Evolutionary conservation across 2,797 vertebrate genomes (phyloP), one percentile per base, ranked within the genome.

Genomic region (Sebastes oblongus): DNA sequence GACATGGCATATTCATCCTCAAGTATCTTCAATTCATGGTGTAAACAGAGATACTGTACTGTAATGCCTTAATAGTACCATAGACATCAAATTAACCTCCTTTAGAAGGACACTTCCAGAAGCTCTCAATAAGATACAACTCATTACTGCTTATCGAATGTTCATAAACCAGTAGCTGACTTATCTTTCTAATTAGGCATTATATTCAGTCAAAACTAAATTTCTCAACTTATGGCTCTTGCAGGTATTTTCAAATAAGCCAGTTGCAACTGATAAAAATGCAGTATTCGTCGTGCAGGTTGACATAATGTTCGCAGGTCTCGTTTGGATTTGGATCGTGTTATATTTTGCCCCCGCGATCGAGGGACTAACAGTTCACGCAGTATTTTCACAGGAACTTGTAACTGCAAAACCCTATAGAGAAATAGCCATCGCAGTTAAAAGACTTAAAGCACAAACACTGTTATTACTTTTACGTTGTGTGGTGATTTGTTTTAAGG

Each of bases 361-460:
- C 14, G 20, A 84, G 65, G 81, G 83, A 79, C 83, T 77, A 72
- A 77, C 75, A 42, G 69, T 88, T 84, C 84, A 89, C 80, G 39
- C 79, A 84, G 84, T 85, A 89, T 93, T 88, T 90, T 90, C 81
- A 88, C 77, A 68, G 29, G 75, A 92, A 88, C 90, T 88, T 91
- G 69, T 85, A 87, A 92, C 92, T 93, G 91, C 90, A 91, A 92
- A 93, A 13, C 36, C 83, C 80, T 88, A 72, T 88, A 92, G 87
- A 93, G 89, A 91, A 91, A 94, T 94, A 94, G 93, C 94, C 91
- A 94, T 94, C 80, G 79, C 90, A 90, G 94, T 93, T 90, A 86
- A 94, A 92, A 93, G 89, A 92, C 83, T 88, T 92, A 95, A 94
- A 95, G 94, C 94, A 95, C 94, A 95, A 94, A 93, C 93, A 92